Base-by-base conservation (phyloP, 2,888 invertebrate genomes). In the Hemistola chrysoprasaria region DNA sequence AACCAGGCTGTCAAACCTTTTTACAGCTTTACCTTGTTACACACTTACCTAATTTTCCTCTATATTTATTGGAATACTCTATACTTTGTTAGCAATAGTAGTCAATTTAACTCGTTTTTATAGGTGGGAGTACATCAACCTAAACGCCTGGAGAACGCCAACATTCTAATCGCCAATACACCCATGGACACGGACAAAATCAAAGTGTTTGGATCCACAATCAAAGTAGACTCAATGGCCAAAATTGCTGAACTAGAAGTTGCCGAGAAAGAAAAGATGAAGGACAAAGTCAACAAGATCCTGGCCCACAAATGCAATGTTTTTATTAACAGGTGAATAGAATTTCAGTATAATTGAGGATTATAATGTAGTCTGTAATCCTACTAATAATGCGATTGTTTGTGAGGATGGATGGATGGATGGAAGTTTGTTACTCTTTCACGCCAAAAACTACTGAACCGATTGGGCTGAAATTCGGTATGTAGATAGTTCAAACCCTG, bases 151-250 rank as follows among this genome's bases (percentile, higher is more conserved):
- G 97, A 98, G 71, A 98, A 99, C 70, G 98, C 98, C 1, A 95
- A 93, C 71, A 98, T 99, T 69, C 92, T 99, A 11, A 97, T 99
- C 63, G 99, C 99, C 6, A 99, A 99, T 78, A 99, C 99, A 6
- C 98, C 99, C 0, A 99, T 99, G 99, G 99, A 99, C 87, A 97
- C 98, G 0, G 99, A 99, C 74, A 99, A 99, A 88, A 98, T 99
- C 58, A 99, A 99, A 90, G 94, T 99, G 10, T 99, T 99, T 84
- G 99, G 99, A 27, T 98, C 98, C 25, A 94, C 97, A 53, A 98
- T 97, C 54, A 94, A 96, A 68, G 97, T 96, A 0, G 96, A 97
- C 75, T 97, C 97, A 0, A 93, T 97, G 92, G 93, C 96, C 0
- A 96, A 99, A 82, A 97, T 99, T 50, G 99, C 99, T 2, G 99